Conservation (phyloP, 1,140 invertebrate genomes). For the Diachasma alloeum region DNA sequence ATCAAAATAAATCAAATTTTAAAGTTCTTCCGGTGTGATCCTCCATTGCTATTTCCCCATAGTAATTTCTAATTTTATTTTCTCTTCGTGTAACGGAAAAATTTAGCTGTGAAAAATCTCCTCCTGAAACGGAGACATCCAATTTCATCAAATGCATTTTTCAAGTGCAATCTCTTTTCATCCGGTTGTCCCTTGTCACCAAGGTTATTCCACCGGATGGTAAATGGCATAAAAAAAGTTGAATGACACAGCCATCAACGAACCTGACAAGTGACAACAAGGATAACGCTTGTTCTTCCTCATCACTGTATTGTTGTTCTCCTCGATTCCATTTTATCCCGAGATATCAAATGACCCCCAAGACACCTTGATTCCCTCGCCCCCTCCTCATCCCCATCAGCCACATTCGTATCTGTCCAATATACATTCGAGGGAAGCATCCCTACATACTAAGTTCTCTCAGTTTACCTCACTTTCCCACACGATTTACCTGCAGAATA, state of each 20-base stretch:
- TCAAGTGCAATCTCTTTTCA: background rate
- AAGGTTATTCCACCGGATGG: background rate
- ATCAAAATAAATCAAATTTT: no score
- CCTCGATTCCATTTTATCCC: conserved; percentile 24
- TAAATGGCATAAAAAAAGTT: background rate
- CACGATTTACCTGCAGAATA: conserved; percentile 4
- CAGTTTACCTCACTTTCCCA: background rate
- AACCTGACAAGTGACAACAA: background rate
- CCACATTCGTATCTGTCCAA: conserved; percentile 49
- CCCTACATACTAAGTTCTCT: background rate
- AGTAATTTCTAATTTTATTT: no score
- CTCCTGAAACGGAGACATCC: background rate
- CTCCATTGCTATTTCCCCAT: no score
- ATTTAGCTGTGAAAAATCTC: no score
- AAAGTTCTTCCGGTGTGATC: no score
- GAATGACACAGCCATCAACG: background rate
- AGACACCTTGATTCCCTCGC: conserved; percentile 47
- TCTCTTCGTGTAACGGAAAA: no score
- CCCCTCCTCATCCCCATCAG: conserved; percentile 39
- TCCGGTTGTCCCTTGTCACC: background rate
- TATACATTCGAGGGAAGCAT: conserved; percentile 31
- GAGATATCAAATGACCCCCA: conserved; percentile 55
- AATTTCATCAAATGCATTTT: background rate
- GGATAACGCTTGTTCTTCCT: background rate
- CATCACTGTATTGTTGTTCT: background rate